Base-by-base conservation (phyloP, 2,888 invertebrate genomes). In the Cyclophora punctaria region DNA sequence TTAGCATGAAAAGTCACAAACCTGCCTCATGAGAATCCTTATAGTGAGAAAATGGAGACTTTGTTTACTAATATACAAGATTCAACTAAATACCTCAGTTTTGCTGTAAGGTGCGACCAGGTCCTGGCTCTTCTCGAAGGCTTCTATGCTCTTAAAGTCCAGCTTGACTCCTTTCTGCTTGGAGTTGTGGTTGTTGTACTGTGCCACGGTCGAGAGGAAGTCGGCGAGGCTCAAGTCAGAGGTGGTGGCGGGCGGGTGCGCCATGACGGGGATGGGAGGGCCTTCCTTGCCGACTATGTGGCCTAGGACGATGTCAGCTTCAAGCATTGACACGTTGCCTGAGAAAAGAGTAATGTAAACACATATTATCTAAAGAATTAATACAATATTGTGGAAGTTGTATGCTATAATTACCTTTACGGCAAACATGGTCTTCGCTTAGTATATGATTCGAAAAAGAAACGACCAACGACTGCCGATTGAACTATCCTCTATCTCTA, bases 111-210 rank as follows among this genome's bases (percentile, higher is more conserved):
- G 73, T 1, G 76, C 76, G 7, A 88, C 83, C 20, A 90, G 77
- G 0, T 73, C 69, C 40, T 90, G 78, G 3, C 94, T 90, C 42
- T 81, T 83, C 50, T 91, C 87, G 67, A 93, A 94, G 0, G 93
- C 95, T 45, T 93, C 93, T 44, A 93, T 92, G 2, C 91, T 90
- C 78, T 97, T 97, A 72, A 97, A 97, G 79, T 97, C 97, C 45
- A 98, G 82, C 74, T 98, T 98, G 1, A 96, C 91, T 0, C 96
- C 97, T 73, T 95, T 96, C 61, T 78, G 84, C 40, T 55, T 56
- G 4, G 56, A 51, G 44, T 80, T 81, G 5, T 73, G 73, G 44
- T 84, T 84, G 66, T 90, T 89, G 58, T 89, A 80, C 6, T 81
- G 75, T 7, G 91, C 76, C 41, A 93, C 92, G 0, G 87, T 80